A percentile compares a stretch with the other conserved stretches of the same genome.
Evolutionary conservation across 1,140 invertebrate genomes (phyloP).

Genomic region (Nomia melanderi): DNA sequence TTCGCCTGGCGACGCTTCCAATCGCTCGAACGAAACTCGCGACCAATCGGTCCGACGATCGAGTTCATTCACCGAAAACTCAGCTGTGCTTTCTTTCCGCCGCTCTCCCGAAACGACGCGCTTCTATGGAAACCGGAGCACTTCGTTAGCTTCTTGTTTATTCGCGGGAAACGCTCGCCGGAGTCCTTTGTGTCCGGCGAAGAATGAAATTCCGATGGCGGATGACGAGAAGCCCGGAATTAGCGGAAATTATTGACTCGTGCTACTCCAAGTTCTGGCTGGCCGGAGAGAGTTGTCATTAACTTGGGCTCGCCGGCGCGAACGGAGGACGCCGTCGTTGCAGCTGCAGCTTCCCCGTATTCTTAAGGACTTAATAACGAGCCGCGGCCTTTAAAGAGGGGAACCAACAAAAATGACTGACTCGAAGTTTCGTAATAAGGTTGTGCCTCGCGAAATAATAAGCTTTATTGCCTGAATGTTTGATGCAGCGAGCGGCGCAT

Average conservation of each 20-base stretch:
- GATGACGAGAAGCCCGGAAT: not conserved
- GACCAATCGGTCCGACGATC: not conserved
- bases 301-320: not conserved
- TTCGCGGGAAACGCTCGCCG: not conserved
- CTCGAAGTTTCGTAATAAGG: not conserved
- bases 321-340: no score
- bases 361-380: not conserved
- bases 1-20: no score
- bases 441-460: not conserved
- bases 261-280: not conserved
- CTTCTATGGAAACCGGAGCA: not conserved
- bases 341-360: not conserved
- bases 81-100: not conserved
- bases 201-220: slow-evolving; percentile 2
- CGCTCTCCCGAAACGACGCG: not conserved
- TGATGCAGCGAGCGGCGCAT: no score
- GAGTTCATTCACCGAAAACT: not conserved
- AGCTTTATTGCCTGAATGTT: no score
- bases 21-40: not conserved
- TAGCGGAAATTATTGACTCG: slow-evolving; percentile 27
- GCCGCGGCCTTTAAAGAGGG: not conserved
- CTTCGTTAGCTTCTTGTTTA: slow-evolving; percentile 9
- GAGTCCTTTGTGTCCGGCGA: not conserved
- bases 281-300: not conserved
- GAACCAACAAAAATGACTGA: not conserved